phyloP scores from a whole-genome alignment of 2,888 invertebrate genomes.

The Epirrhoe alternata region DNA sequence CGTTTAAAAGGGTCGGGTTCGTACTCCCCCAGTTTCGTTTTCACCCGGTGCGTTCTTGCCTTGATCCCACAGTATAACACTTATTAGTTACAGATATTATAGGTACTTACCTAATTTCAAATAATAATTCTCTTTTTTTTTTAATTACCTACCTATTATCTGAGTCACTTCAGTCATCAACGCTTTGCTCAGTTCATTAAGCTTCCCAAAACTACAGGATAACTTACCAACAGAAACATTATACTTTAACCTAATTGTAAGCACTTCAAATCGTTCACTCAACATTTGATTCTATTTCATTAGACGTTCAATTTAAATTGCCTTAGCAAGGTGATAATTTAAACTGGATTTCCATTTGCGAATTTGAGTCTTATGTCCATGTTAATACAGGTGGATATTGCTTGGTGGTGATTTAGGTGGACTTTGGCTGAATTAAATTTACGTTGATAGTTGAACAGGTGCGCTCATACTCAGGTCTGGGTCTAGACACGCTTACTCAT shows the following conservation, averaged over 20 bases:
- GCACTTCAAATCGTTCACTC: conserved; percentile 14
- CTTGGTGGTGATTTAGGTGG: conserved; percentile 14
- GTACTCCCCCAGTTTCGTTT: too few species aligned
- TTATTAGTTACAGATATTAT: too few species aligned
- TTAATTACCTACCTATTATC: too few species aligned
- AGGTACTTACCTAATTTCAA: too few species aligned
- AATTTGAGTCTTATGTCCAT: not conserved
- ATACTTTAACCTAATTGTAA: not conserved
- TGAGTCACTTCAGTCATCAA: not conserved
- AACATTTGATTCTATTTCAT: conserved; percentile 18
- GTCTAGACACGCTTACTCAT: conserved; percentile 79
- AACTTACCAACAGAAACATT: not conserved
- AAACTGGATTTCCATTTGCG: not conserved
- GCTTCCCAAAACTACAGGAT: conserved; percentile 3
- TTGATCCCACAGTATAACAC: too few species aligned
- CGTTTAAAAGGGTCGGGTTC: too few species aligned
- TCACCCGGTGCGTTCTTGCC: too few species aligned
- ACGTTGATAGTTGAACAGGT: conserved; percentile 39
- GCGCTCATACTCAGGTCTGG: conserved; percentile 36
- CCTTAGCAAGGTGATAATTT: conserved; percentile 10
- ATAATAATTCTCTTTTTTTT: too few species aligned
- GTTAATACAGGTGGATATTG: conserved; percentile 11
- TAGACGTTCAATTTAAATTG: conserved; percentile 17
- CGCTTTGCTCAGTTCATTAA: not conserved
- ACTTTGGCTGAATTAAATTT: conserved; percentile 37